A percentile compares a stretch with the other conserved stretches of the same genome.
Evolutionary conservation across 2,797 vertebrate species (phyloP).

Genomic region (Gobio occitaniae): DNA sequence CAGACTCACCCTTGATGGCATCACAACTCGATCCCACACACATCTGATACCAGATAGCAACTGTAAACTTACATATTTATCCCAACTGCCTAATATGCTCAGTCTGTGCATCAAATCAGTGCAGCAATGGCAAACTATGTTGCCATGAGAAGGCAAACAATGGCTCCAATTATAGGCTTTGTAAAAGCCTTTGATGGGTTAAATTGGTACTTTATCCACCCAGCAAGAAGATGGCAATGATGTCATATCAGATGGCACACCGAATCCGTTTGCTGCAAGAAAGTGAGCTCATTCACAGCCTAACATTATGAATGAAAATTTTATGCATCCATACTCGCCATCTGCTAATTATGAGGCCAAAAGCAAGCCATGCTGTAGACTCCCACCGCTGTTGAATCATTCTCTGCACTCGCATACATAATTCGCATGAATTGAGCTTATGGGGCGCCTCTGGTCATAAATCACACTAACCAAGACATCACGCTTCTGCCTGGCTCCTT

Average conservation of each 20-base stretch:
- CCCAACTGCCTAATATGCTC: constrained; percentile 43
- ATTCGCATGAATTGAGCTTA: constrained; percentile 27
- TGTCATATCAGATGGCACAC: constrained; percentile 23
- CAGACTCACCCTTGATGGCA: constrained; percentile 27
- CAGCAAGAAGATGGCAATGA: background rate
- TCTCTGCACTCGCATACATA: constrained; percentile 22
- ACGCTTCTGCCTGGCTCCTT: background rate
- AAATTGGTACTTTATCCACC: constrained; percentile 33
- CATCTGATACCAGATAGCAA: constrained; percentile 50
- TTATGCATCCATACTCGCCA: constrained; percentile 44
- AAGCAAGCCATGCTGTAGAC: constrained; percentile 36
- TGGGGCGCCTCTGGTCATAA: constrained; percentile 15
- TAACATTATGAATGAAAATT: constrained; percentile 51
- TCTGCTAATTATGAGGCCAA: constrained; percentile 55
- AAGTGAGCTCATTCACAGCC: constrained; percentile 20
- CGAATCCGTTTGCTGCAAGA: background rate
- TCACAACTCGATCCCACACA: constrained; percentile 56
- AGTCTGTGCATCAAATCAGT: constrained; percentile 6
- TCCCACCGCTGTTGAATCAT: constrained; percentile 53
- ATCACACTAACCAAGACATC: constrained; percentile 35
- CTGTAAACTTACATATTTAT: constrained; percentile 47
- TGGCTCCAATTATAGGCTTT: constrained; percentile 16
- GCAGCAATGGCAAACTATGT: background rate
- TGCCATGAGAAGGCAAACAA: constrained; percentile 15
- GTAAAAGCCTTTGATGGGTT: constrained; percentile 13